Evolutionary conservation across 2,888 invertebrate species (phyloP), one percentile per base, ranked within the genome.

Genomic region (Protodeltote pygarga): DNA sequence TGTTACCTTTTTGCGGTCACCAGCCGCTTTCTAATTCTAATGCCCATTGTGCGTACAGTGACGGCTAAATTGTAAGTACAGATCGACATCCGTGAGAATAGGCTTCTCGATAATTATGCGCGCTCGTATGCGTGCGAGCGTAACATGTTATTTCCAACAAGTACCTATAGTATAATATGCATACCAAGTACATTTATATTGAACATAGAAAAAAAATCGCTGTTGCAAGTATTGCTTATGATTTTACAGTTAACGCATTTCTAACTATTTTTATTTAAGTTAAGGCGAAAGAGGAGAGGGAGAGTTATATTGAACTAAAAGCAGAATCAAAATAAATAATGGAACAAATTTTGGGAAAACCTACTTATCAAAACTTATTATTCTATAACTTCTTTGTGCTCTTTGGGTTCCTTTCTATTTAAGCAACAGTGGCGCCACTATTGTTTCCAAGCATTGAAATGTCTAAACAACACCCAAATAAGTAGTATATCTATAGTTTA

Each of bases 11-110:
- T 87, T 87, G 88, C 89, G 87, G 90, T 85, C 85, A 83, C 81
- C 74, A 75, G 79, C 69, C 77, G 87, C 91, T 91, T 92, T 91
- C 91, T 91, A 91, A 90, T 88, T 91, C 91, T 90, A 90, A 90
- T 86, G 80, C 73, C 79, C 79, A 89, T 90, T 89, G 91, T 89
- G 80, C 80, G 81, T 78, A 77, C 72, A 65, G 74, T 77, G 79
- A 81, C 83, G 73, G 76, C 76, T 71, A 77, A 77, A 79, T 77
- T 75, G 74, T 80, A 74, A 78, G 77, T 76, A 77, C 73, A 71
- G 75, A 83, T 82, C 81, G 77, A 79, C 83, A 84, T 84, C 83
- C 89, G 89, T 89, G 89, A 88, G 89, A 90, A 89, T 71, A 65
- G 16, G 40, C 64, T 72, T 62, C 72, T 67, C 62, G 63, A 70